A percentile compares a stretch with the other conserved stretches of the same genome.
Evolutionary conservation across 2,797 vertebrate species (phyloP).

Genomic region (Pseudocheirus occidentalis): DNA sequence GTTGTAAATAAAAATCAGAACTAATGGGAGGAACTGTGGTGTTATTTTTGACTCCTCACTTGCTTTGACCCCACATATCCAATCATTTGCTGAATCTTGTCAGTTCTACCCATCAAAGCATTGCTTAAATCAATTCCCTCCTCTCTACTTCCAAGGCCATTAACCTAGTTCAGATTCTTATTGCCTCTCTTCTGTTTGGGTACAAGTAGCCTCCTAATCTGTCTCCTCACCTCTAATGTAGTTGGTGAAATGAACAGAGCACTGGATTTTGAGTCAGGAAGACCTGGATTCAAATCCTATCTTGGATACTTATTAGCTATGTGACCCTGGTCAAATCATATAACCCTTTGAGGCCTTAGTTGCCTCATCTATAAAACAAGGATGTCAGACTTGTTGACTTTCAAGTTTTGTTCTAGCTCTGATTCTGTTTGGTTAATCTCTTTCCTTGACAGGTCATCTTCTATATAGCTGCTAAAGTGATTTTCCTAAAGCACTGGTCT

Average conservation of each 20-base stretch:
- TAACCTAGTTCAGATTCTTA: background rate
- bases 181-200: background rate
- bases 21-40: background rate
- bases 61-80: background rate
- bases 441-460: too few relatives aligned
- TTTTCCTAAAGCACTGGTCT: background rate
- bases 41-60: too few relatives aligned
- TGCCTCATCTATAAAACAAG: too few relatives aligned
- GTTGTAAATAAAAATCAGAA: too few relatives aligned
- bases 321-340: too few relatives aligned
- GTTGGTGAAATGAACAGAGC: background rate
- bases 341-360: too few relatives aligned
- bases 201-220: background rate
- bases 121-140: background rate
- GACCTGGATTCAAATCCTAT: too few relatives aligned
- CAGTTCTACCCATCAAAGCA: background rate
- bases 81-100: background rate
- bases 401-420: too few relatives aligned
- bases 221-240: background rate
- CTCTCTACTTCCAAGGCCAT: background rate
- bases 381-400: too few relatives aligned
- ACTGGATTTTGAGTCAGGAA: background rate
- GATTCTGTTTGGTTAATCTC: background rate
- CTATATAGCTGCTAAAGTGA: background rate
- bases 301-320: too few relatives aligned